These are phyloP conservation scores for Enteromius mattozi DNA, from an alignment of 2,797 vertebrate genomes.

Conservation along the genomic window DNA sequence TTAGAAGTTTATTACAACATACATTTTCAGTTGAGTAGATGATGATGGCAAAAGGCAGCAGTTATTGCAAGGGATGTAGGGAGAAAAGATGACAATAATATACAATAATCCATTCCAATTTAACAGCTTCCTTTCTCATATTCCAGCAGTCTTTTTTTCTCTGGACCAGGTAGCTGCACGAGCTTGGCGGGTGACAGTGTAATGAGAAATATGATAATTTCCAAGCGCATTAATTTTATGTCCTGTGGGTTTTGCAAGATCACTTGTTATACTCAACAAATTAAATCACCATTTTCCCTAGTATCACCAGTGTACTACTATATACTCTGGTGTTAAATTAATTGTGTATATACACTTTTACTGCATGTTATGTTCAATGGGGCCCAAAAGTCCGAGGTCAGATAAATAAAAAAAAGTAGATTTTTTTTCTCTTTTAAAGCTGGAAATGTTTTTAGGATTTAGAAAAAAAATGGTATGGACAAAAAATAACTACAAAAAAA, in stretches of 20 bases:
- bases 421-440: background rate
- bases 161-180: constrained; percentile 59
- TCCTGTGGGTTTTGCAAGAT: constrained; percentile 68
- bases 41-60: constrained; percentile 52
- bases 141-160: constrained; percentile 48
- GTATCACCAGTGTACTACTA: constrained; percentile 53
- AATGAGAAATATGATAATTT: constrained; percentile 74
- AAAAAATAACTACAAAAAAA: background rate
- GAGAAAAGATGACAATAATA: constrained; percentile 62
- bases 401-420: background rate
- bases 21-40: constrained; percentile 50
- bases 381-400: background rate
- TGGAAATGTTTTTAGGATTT: background rate
- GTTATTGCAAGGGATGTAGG: constrained; percentile 54
- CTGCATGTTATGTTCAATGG: constrained; percentile 24
- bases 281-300: constrained; percentile 65
- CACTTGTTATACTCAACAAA: constrained; percentile 69
- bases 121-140: constrained; percentile 55
- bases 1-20: constrained; percentile 49
- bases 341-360: constrained; percentile 44
- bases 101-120: constrained; percentile 63
- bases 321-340: constrained; percentile 48
- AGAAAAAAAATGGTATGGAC: background rate
- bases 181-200: constrained; percentile 61
- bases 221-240: constrained; percentile 68